Percentiles rank a stretch among this genome's conserved stretches.
Evolutionary conservation across 2,113 vertebrate genomes (phyloP).

Genomic region (Gracilinanus agilis): DNA sequence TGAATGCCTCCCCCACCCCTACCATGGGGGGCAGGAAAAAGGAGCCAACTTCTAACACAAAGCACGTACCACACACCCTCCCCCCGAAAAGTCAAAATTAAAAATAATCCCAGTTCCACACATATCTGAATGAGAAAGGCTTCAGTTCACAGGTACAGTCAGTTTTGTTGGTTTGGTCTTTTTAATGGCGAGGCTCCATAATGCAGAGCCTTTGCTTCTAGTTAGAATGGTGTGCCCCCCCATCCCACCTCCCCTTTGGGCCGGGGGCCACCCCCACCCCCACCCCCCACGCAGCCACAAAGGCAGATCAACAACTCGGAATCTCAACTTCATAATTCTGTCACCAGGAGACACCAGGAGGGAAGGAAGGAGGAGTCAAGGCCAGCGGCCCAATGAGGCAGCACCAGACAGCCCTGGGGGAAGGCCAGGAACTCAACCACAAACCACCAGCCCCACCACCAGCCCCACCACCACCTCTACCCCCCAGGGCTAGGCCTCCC

Average conservation of each 20-base stretch:
- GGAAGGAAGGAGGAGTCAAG: background rate
- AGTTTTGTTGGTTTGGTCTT: too few relatives aligned
- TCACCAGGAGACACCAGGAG: background rate
- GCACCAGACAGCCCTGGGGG: background rate
- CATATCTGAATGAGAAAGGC: too few relatives aligned
- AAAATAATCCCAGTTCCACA: too few relatives aligned
- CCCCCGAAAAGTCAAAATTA: background rate
- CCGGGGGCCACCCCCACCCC: too few relatives aligned
- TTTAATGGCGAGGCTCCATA: background rate
- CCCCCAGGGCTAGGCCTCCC: background rate
- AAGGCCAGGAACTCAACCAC: background rate
- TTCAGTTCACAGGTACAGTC: too few relatives aligned
- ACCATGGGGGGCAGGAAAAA: background rate
- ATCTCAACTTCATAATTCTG: background rate
- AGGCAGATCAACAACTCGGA: background rate
- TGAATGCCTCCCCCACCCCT: background rate
- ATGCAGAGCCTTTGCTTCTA: too few relatives aligned
- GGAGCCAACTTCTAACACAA: background rate
- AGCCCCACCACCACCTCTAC: too few relatives aligned
- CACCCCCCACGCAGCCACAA: background rate
- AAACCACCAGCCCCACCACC: background rate
- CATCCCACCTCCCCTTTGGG: background rate
- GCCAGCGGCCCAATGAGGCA: background rate
- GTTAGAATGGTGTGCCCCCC: background rate
- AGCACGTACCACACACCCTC: background rate